phyloP scores from a whole-genome alignment of 1,140 invertebrate species.

The Mya arenaria region DNA sequence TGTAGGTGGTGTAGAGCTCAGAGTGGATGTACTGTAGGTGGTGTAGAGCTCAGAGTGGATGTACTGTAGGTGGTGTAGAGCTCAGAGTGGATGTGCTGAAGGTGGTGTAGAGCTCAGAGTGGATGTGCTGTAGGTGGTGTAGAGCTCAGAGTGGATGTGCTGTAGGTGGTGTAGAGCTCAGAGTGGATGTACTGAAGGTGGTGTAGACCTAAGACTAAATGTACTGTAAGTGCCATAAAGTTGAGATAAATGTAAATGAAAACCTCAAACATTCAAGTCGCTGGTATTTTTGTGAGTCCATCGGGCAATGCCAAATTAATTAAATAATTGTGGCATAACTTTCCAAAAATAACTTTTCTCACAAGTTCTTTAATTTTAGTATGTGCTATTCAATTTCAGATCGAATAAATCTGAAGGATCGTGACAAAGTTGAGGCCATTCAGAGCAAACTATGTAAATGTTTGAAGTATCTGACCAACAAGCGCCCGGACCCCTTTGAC shows the following conservation, averaged over 20 bases:
- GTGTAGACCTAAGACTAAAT: neutral
- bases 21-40: no score
- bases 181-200: no score
- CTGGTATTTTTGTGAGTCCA: neutral
- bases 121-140: no score
- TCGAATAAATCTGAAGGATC: slow-evolving; percentile 8
- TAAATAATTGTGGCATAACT: neutral
- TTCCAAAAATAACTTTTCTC: neutral
- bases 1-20: no score
- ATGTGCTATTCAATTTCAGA: slow-evolving; percentile 7
- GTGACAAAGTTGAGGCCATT: neutral
- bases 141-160: no score
- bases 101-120: no score
- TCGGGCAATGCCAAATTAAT: neutral
- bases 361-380: neutral
- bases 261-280: neutral
- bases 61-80: no score
- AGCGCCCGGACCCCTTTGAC: slow-evolving; percentile 3
- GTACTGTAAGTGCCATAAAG: neutral
- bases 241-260: neutral
- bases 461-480: slow-evolving; percentile 7
- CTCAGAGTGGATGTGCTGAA: no score
- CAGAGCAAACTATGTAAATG: slow-evolving; percentile 6
- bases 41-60: no score
- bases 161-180: no score